Conservation (phyloP, 2,888 invertebrate genomes). For the Blastobasis adustella region DNA sequence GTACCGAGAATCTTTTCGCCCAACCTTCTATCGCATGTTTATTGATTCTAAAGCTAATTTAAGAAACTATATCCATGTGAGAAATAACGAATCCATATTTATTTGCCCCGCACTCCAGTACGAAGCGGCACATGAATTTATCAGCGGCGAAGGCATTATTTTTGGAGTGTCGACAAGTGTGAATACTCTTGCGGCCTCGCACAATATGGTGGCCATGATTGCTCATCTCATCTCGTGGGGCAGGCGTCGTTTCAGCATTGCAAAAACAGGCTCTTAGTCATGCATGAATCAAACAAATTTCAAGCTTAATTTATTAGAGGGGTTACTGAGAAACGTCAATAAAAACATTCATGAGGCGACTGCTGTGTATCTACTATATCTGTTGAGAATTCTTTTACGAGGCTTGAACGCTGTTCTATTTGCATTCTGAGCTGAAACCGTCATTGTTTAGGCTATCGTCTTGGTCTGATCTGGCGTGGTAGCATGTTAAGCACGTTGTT, state of each 20-base stretch:
- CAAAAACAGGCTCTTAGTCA: conserved; percentile 55
- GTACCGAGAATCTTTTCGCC: too few relatives aligned
- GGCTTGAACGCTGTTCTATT: conserved; percentile 40
- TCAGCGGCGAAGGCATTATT: background rate
- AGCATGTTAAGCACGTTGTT: conserved; percentile 50
- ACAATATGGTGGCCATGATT: conserved; percentile 25
- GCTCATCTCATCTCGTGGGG: conserved; percentile 32
- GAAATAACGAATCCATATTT: conserved; percentile 4
- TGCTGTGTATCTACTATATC: too few relatives aligned
- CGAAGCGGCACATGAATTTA: background rate
- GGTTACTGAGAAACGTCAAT: conserved; percentile 43
- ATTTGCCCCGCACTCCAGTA: background rate
- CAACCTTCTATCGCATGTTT: too few relatives aligned
- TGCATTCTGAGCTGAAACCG: conserved; percentile 49
- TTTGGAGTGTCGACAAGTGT: conserved; percentile 5
- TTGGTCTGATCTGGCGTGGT: conserved; percentile 49
- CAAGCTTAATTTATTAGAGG: conserved; percentile 38
- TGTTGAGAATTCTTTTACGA: conserved; percentile 43
- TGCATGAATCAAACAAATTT: conserved; percentile 52
- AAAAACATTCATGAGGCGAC: conserved; percentile 23
- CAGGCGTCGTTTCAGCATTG: conserved; percentile 26
- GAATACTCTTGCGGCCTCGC: conserved; percentile 3
- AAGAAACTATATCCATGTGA: background rate
- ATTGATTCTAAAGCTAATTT: background rate
- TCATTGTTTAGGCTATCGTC: conserved; percentile 66